A percentile compares a stretch with the other conserved stretches of the same genome.
Evolutionary conservation across 2,797 vertebrate species (phyloP).

Genomic region (Triplophysa yarkandensis): DNA sequence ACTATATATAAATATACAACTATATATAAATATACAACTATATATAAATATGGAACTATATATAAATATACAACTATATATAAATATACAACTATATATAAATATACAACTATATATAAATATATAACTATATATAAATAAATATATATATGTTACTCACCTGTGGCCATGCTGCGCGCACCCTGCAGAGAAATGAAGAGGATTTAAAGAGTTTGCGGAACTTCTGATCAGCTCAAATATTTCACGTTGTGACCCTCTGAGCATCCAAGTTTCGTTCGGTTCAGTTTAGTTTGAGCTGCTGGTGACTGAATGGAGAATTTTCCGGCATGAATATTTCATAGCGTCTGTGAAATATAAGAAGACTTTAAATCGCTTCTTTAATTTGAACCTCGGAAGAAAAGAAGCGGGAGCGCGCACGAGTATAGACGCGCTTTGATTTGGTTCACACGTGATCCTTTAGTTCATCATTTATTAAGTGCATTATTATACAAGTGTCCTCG

Average conservation of each 20-base stretch:
- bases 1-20: too few species aligned
- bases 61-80: too few species aligned
- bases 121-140: too few species aligned
- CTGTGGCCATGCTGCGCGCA: conserved; percentile 67
- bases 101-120: too few species aligned
- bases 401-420: neutral
- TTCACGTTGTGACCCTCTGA: neutral
- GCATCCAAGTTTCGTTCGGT: conserved; percentile 46
- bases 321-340: conserved; percentile 87
- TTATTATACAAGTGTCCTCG: neutral
- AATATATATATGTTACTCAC: too few species aligned
- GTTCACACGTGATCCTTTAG: neutral
- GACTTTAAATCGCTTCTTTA: conserved; percentile 45
- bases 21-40: too few species aligned
- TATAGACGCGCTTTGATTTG: neutral
- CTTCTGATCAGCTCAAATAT: neutral
- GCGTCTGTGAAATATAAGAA: conserved; percentile 77
- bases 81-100: too few species aligned
- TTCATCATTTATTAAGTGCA: neutral
- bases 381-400: neutral
- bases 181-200: conserved; percentile 21
- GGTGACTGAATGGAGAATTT: conserved; percentile 71
- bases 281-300: conserved; percentile 46
- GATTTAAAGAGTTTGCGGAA: conserved; percentile 32
- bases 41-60: too few species aligned